Base-by-base conservation (phyloP, 2,113 vertebrate species). In the Mobula birostris region DNA sequence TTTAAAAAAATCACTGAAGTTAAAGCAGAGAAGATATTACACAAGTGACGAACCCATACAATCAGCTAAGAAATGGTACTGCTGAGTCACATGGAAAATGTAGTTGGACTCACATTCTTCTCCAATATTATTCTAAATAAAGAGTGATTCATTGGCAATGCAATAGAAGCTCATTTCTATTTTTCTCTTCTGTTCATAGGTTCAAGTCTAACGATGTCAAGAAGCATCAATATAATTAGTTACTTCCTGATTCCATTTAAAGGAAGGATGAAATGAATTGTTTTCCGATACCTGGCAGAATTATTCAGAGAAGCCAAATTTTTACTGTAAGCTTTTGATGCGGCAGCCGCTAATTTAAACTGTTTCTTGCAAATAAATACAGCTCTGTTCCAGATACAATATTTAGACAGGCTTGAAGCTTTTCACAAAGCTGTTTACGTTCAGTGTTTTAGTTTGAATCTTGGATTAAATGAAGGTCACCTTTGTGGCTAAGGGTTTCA, bases 381-480 rank as follows among this genome's bases (percentile, higher is more conserved):
- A 19, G 7, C 66, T 3, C 85, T 66, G 29, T 90, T 90, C 61
- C 17, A 90, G 14, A 66, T 66, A 32, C 61, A n/a, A 29, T 19
- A 19, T 19, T 90, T 66, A 90, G 19, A 19, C n/a, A 15, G 61
- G n/a, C n/a, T 32, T 66, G 58, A 90, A 90, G n/a, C n/a, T 5
- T 88, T 63, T 88, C 85, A 66, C 85, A 88, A 5, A 66, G 21
- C 85, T 88, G 66, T 40, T 93, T 74, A 93, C 17, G 36, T 19
- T 74, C 14, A 48, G 17, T 72, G 68, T 21, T 93, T 72, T 15
- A 5, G 36, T 48, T 68, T 74, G 32, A n/a, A 93, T 74, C 40
- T 93, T 68, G 24, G 36, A 48, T 40, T 72, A 93, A 93, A 74
- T 93, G 68, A 93, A 93, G 68, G 68, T 93, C 90, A 93, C 90